Conservation (phyloP, 1,140 invertebrate species). For the Neomicropteryx cornuta region DNA sequence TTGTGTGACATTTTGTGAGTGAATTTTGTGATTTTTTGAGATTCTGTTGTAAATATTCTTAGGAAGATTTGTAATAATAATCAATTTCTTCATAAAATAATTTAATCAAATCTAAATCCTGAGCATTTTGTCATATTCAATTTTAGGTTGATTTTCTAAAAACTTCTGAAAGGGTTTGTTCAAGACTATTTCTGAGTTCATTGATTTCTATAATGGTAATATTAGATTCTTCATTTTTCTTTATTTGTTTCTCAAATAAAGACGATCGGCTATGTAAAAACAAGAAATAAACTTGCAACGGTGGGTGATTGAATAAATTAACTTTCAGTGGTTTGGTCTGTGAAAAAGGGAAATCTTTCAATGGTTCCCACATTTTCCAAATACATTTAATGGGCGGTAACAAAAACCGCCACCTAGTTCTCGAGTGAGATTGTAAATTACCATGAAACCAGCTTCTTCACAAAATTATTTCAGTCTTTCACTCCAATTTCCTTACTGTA, state of each 20-base stretch:
- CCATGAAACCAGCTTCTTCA: not conserved
- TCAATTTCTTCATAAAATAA: too few relatives aligned
- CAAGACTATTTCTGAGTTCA: not conserved
- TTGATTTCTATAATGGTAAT: not conserved
- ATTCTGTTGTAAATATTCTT: too few relatives aligned
- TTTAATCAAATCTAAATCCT: too few relatives aligned
- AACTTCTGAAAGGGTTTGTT: not conserved
- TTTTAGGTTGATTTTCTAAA: not conserved
- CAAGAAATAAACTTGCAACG: not conserved
- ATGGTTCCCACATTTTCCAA: not conserved
- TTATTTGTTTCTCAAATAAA: conserved; percentile 1
- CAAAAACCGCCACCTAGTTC: not conserved
- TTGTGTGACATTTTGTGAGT: too few relatives aligned
- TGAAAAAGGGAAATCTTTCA: not conserved
- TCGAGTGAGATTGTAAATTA: not conserved
- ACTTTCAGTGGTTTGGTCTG: not conserved
- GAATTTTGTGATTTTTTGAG: too few relatives aligned
- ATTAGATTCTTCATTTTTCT: not conserved
- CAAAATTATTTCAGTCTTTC: not conserved
- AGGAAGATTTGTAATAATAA: too few relatives aligned
- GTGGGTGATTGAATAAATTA: not conserved
- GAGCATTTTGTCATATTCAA: not conserved
- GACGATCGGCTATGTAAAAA: not conserved
- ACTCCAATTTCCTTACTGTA: conserved; percentile 1
- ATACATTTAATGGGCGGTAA: not conserved